A percentile compares a stretch with the other conserved stretches of the same genome.
Evolutionary conservation across 23 tunicate genomes (phyloP).

Genomic region (Clavelina lepadiformis): DNA sequence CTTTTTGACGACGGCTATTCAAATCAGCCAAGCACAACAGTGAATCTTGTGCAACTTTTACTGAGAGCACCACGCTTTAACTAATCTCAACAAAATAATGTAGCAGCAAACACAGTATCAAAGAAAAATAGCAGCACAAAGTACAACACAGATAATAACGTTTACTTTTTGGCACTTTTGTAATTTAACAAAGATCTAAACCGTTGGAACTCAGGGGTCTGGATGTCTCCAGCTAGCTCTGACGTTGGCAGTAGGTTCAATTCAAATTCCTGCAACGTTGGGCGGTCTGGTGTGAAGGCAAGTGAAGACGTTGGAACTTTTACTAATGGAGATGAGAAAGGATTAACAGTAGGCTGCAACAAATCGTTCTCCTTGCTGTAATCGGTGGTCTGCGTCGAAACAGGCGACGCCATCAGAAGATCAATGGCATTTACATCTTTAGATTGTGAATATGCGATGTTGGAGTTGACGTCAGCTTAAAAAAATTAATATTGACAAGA

Average conservation of each 20-base stretch:
- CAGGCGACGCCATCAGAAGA: conserved; percentile 37
- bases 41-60: too few relatives aligned
- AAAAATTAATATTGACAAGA: too few relatives aligned
- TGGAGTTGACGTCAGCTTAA: too few relatives aligned
- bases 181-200: conserved; percentile 1
- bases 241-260: conserved; percentile 7
- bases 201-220: conserved; percentile 33
- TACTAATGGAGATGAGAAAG: background rate
- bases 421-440: conserved; percentile 12
- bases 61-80: too few relatives aligned
- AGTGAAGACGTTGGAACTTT: background rate
- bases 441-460: too few relatives aligned
- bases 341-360: background rate
- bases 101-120: too few relatives aligned
- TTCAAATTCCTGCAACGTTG: conserved; percentile 11
- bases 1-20: too few relatives aligned
- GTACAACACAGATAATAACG: too few relatives aligned
- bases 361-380: conserved; percentile 9
- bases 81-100: too few relatives aligned
- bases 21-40: too few relatives aligned
- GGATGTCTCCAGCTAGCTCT: conserved; percentile 5
- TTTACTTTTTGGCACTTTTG: too few relatives aligned
- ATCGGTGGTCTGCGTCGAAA: background rate
- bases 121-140: too few relatives aligned
- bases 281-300: conserved; percentile 4